Evolutionary conservation across 2,888 invertebrate species (phyloP).

Genomic region (Itoplectis maculator): DNA sequence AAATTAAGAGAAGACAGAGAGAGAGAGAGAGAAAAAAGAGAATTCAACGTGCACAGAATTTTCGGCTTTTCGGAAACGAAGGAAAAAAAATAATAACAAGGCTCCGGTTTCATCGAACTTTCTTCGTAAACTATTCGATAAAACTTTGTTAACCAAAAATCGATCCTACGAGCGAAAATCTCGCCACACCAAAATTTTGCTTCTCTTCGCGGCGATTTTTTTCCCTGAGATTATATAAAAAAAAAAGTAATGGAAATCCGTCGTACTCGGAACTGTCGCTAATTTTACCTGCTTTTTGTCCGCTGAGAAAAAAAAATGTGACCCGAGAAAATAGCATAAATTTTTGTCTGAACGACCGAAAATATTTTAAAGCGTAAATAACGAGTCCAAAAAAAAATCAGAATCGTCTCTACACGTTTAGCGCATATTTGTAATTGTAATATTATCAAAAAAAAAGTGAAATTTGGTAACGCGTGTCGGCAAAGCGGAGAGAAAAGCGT

Average conservation of each 20-base stretch:
- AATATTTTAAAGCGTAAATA: not conserved
- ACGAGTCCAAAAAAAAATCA: not conserved
- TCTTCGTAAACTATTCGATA: constrained; percentile 48
- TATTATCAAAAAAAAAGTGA: not conserved
- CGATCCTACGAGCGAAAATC: not conserved
- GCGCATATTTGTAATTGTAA: not conserved
- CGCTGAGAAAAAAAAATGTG: not conserved
- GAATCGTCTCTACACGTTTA: constrained; percentile 1
- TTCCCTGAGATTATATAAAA: not conserved
- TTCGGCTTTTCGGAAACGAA: constrained; percentile 34
- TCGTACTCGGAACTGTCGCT: not conserved
- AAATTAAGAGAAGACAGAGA: constrained; percentile 8
- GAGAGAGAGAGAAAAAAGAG: constrained; percentile 8
- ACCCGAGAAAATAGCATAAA: not conserved
- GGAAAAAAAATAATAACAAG: not conserved
- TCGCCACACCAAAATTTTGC: not conserved
- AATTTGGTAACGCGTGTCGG: not conserved
- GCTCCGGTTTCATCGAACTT: constrained; percentile 23
- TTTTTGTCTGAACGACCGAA: constrained; percentile 4
- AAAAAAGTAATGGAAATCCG: not conserved
- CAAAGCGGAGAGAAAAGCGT: constrained; percentile 2
- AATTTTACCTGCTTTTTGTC: not conserved
- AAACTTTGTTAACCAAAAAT: constrained; percentile 28
- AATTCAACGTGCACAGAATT: constrained; percentile 35
- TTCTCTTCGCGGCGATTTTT: not conserved